phyloP scores from a whole-genome alignment of 2,888 invertebrate genomes.

The Drosophila acutilabella region DNA sequence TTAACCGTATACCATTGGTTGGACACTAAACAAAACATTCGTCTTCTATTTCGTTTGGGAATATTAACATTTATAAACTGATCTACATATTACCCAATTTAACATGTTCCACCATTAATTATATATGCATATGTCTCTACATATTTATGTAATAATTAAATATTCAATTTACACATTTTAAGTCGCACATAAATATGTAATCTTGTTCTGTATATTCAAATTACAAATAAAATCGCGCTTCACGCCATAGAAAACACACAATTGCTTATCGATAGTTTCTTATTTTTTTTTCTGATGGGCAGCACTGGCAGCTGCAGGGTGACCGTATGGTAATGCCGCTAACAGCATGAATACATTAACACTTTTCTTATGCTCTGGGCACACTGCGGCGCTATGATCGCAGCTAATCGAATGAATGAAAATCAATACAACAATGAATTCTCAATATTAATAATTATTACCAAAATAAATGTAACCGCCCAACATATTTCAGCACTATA shows the following conservation, averaged over 20 bases:
- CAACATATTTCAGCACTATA: too few relatives aligned
- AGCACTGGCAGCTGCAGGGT: neutral
- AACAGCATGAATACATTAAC: too few relatives aligned
- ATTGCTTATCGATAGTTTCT: neutral
- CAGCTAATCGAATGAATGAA: too few relatives aligned
- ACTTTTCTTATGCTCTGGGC: neutral
- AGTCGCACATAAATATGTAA: neutral
- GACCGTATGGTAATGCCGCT: neutral
- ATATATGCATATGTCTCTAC: constrained; percentile 1
- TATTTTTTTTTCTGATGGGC: too few relatives aligned
- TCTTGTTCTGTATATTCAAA: constrained; percentile 3
- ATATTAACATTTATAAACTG: too few relatives aligned
- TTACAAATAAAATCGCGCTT: constrained; percentile 3
- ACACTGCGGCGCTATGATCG: neutral
- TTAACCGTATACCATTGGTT: too few relatives aligned
- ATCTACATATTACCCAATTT: too few relatives aligned
- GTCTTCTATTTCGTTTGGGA: too few relatives aligned
- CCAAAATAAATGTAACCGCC: too few relatives aligned
- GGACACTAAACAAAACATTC: too few relatives aligned
- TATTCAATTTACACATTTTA: neutral
- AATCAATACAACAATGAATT: too few relatives aligned
- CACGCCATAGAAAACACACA: neutral
- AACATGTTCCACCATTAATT: neutral
- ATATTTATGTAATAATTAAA: constrained; percentile 8
- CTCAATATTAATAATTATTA: neutral